Conservation (phyloP, 2,113 vertebrate genomes). For the Emydocephalus ijimae region DNA sequence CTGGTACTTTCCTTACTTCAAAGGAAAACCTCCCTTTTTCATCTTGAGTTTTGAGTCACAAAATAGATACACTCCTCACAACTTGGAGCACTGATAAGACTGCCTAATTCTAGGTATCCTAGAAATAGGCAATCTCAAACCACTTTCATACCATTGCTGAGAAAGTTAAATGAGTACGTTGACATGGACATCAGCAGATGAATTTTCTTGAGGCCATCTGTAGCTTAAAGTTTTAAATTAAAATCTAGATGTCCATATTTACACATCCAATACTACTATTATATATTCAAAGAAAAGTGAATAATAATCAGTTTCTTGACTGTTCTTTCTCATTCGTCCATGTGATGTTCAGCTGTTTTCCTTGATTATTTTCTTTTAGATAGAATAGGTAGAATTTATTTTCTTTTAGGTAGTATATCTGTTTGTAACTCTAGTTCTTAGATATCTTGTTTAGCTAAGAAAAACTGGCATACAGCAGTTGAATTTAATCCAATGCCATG, state of each 20-base stretch:
- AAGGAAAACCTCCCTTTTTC: no score
- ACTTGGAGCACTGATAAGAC: not conserved
- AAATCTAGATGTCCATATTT: not conserved
- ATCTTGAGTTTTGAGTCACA: no score
- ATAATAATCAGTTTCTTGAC: not conserved
- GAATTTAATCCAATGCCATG: conserved; percentile 35
- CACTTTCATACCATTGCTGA: not conserved
- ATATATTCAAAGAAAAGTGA: not conserved
- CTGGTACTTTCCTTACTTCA: no score
- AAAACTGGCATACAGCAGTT: conserved; percentile 5
- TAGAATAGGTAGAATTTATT: not conserved
- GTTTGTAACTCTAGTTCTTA: conserved; percentile 13
- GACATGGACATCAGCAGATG: not conserved
- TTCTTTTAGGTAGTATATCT: not conserved
- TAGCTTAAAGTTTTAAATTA: not conserved
- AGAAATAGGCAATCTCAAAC: not conserved
- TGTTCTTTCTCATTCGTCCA: not conserved
- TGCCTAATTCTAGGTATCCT: not conserved
- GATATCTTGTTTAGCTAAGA: not conserved
- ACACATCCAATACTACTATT: not conserved
- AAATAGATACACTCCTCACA: no score
- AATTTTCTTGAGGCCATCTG: not conserved
- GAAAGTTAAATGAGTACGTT: not conserved
- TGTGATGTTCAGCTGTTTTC: not conserved
- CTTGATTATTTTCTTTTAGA: not conserved